Base-by-base conservation (phyloP, 2,888 invertebrate genomes). In the Lasiommata megera region DNA sequence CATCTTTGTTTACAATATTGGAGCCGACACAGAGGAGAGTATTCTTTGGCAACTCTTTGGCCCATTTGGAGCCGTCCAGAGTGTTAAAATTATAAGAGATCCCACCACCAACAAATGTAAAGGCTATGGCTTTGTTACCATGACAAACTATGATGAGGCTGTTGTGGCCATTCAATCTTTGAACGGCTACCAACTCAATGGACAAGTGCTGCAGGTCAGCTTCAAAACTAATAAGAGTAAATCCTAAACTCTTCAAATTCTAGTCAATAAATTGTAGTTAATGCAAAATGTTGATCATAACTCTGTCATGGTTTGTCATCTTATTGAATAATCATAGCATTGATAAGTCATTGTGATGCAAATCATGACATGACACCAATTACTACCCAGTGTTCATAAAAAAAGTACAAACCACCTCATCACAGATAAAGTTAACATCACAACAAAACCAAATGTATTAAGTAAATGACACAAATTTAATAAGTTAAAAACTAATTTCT, bases 101-200 rank as follows among this genome's bases (percentile, higher is more conserved):
- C 94, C 97, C 74, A 95, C 97, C 78, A 98, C 98, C 69, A 97
- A 97, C 92, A 98, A 98, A 89, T 98, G 98, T 92, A 98, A 98
- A 93, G 99, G 99, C 66, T 99, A 98, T 88, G 99, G 98, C 70
- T 98, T 98, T 88, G 98, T 99, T 71, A 98, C 98, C 67, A 99
- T 99, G 98, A 98, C 98, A 82, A 98, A 98, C 89, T 98, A 99
- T 82, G 98, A 98, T 78, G 98, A 99, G 89, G 97, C 98, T 61
- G 95, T 98, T 66, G 96, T 97, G 74, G 98, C 99, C 71, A 98
- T 98, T 80, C 97, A 98, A 90, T 97, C 97, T 67, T 93, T 99
- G 79, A 98, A 99, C 88, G 98, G 98, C 76, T 98, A 98, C 91
- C 96, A 97, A 74, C 93, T 99, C 77, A 97, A 97, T 77, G 98